phyloP scores from a whole-genome alignment of 2,888 invertebrate species.

The Argynnis bischoffii region DNA sequence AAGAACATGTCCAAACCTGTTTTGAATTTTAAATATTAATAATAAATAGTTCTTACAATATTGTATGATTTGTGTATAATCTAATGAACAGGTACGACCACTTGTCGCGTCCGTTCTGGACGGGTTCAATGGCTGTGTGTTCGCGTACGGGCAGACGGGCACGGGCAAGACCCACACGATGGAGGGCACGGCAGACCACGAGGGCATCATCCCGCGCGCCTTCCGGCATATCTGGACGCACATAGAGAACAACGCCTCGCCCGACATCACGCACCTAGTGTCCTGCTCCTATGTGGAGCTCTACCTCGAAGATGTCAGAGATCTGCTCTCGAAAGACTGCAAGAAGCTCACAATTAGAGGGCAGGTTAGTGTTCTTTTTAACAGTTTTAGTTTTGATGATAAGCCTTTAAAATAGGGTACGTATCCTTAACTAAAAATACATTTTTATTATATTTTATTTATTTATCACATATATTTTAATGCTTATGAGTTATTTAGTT shows the following conservation, averaged over 20 bases:
- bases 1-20: too few relatives aligned
- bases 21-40: too few relatives aligned
- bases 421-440: too few relatives aligned
- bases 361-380: slow-evolving; percentile 57
- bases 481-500: not conserved
- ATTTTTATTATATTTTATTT: too few relatives aligned
- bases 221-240: slow-evolving; percentile 99
- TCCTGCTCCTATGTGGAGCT: slow-evolving; percentile 98
- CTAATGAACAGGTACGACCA: slow-evolving; percentile 85
- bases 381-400: too few relatives aligned
- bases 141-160: slow-evolving; percentile 99
- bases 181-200: slow-evolving; percentile 86
- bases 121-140: slow-evolving; percentile 99
- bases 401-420: too few relatives aligned
- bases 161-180: slow-evolving; percentile 93
- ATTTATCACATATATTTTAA: too few relatives aligned
- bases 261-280: slow-evolving; percentile 97
- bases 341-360: slow-evolving; percentile 86
- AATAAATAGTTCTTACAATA: too few relatives aligned
- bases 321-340: slow-evolving; percentile 86
- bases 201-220: slow-evolving; percentile 96
- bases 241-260: slow-evolving; percentile 90
- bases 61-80: not conserved
- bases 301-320: slow-evolving; percentile 95
- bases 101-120: slow-evolving; percentile 97